These are phyloP conservation scores for Zosterops japonicus DNA, from an alignment of 2,113 vertebrate genomes.

Conservation along the genomic window DNA sequence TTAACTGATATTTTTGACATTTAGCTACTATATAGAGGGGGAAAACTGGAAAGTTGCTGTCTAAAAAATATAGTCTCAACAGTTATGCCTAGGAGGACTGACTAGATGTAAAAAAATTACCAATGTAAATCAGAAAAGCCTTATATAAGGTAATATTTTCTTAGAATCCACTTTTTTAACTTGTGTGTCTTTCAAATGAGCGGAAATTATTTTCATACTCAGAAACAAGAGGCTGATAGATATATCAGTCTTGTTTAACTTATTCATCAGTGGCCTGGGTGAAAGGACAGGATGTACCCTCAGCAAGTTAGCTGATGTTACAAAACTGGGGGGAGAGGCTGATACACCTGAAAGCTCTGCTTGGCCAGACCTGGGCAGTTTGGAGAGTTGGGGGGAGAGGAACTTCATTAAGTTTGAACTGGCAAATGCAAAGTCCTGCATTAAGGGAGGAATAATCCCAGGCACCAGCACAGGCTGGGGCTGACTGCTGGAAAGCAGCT, in stretches of 20 bases:
- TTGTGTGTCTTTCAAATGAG: neutral
- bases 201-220: neutral
- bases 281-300: neutral
- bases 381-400: fast-evolving
- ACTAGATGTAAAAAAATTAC: slow-evolving; percentile 16
- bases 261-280: neutral
- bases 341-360: neutral
- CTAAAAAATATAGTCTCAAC: slow-evolving; percentile 27
- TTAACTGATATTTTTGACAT: slow-evolving; percentile 64
- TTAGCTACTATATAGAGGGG: slow-evolving; percentile 43
- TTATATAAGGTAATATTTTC: slow-evolving; percentile 29
- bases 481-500: neutral
- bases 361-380: neutral
- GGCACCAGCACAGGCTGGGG: neutral
- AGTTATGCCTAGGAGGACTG: neutral
- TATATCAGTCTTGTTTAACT: neutral
- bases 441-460: neutral
- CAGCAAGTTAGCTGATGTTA: neutral
- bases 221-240: neutral
- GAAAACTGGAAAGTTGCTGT: slow-evolving; percentile 42
- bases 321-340: neutral
- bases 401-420: neutral
- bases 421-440: neutral
- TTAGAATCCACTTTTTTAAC: neutral
- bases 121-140: slow-evolving; percentile 33